Conservation (phyloP, 2,888 invertebrate genomes). For the Xestia sexstrigata region DNA sequence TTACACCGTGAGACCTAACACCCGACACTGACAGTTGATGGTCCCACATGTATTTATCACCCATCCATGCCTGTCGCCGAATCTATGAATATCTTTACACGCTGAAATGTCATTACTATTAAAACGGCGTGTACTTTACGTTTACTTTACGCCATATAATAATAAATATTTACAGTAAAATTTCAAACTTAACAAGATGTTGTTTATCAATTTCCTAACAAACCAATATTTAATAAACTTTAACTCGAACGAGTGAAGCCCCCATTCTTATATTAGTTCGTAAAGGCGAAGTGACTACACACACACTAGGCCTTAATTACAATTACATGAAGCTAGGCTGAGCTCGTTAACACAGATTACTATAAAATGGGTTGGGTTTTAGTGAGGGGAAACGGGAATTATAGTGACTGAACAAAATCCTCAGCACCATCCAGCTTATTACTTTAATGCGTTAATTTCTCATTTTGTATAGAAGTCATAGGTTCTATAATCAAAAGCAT, state of each 20-base stretch:
- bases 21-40: conserved; percentile 17
- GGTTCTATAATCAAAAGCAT: not conserved
- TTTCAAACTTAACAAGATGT: conserved; percentile 10
- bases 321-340: conserved; percentile 11
- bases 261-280: not conserved
- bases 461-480: not conserved
- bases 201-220: conserved; percentile 10
- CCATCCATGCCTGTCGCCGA: not conserved
- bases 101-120: not conserved
- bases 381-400: not conserved
- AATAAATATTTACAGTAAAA: conserved; percentile 24
- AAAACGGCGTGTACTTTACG: not conserved
- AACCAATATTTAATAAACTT: conserved; percentile 24
- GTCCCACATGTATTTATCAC: conserved; percentile 16
- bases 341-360: not conserved
- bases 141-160: conserved; percentile 3
- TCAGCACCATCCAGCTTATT: not conserved
- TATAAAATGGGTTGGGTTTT: conserved; percentile 1
- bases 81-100: not conserved
- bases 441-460: not conserved
- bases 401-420: not conserved
- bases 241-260: conserved; percentile 1
- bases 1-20: conserved; percentile 23
- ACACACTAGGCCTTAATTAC: not conserved
- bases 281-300: not conserved